Evolutionary conservation across 1,140 invertebrate genomes (phyloP).

Genomic region (Drosophila kikkawai): DNA sequence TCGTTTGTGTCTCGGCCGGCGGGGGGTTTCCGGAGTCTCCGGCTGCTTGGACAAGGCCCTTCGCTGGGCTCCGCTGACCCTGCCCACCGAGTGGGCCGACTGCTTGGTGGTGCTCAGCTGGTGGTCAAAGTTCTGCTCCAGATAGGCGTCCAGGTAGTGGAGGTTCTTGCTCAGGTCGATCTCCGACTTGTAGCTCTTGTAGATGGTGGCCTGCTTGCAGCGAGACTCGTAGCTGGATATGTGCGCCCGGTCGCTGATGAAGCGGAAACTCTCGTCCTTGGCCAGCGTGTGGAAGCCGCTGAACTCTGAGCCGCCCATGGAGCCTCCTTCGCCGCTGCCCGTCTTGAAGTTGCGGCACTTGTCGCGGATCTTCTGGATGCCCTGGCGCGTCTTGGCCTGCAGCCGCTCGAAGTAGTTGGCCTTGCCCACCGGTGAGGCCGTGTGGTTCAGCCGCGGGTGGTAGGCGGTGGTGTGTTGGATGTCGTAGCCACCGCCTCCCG

Average conservation of each 20-base stretch:
- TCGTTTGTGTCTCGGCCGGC: slow-evolving; percentile 57
- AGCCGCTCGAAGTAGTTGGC: slow-evolving; percentile 77
- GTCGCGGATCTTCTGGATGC: slow-evolving; percentile 78
- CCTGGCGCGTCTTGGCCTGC: slow-evolving; percentile 77
- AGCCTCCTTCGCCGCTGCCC: slow-evolving; percentile 21
- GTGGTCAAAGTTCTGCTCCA: slow-evolving; percentile 81
- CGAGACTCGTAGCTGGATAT: slow-evolving; percentile 77
- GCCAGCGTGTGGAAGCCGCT: slow-evolving; percentile 73
- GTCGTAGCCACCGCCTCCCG: slow-evolving; percentile 64
- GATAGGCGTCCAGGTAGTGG: slow-evolving; percentile 81
- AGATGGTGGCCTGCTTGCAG: slow-evolving; percentile 78
- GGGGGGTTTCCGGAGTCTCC: slow-evolving; percentile 26
- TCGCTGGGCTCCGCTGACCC: slow-evolving; percentile 55
- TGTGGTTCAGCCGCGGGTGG: slow-evolving; percentile 43
- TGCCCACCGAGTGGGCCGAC: slow-evolving; percentile 73
- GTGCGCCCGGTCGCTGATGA: slow-evolving; percentile 74
- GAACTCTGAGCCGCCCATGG: slow-evolving; percentile 51
- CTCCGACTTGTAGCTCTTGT: slow-evolving; percentile 85
- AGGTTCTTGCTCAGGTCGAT: slow-evolving; percentile 84
- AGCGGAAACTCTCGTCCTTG: slow-evolving; percentile 82
- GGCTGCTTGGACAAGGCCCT: slow-evolving; percentile 51
- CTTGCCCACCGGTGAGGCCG: slow-evolving; percentile 48
- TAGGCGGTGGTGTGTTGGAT: slow-evolving; percentile 67
- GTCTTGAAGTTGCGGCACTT: slow-evolving; percentile 82
- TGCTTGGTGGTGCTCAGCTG: slow-evolving; percentile 61